Evolutionary conservation across 2,888 invertebrate genomes (phyloP).

Genomic region (Crossocerus cetratus): DNA sequence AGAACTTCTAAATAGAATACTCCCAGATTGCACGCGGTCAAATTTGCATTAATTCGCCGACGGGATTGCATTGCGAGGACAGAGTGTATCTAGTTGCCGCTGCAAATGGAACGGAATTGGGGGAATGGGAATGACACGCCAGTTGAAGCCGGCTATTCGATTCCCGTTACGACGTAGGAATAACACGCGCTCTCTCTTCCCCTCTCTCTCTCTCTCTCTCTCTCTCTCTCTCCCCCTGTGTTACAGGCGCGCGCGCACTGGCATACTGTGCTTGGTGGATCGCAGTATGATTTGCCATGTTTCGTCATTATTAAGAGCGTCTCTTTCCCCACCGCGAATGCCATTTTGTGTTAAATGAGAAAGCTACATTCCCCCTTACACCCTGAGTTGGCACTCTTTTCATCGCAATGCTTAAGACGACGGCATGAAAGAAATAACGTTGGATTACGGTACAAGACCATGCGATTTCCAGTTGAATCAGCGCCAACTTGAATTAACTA

Average conservation of each 20-base stretch:
- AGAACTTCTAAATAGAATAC: no score
- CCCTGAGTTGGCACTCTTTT: neutral
- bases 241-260: no score
- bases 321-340: slow-evolving; percentile 22
- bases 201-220: no score
- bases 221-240: no score
- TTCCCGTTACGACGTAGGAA: slow-evolving; percentile 58
- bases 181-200: slow-evolving; percentile 30
- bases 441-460: no score
- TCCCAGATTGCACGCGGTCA: neutral
- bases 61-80: neutral
- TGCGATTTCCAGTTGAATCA: no score
- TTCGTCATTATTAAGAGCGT: slow-evolving; percentile 51
- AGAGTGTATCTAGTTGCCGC: slow-evolving; percentile 14
- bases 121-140: slow-evolving; percentile 58
- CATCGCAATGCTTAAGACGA: neutral
- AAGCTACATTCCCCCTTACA: slow-evolving; percentile 25
- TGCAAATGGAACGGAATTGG: slow-evolving; percentile 48
- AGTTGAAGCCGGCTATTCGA: slow-evolving; percentile 48
- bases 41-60: neutral
- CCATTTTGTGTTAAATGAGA: slow-evolving; percentile 41
- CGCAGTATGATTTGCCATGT: slow-evolving; percentile 42
- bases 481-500: no score
- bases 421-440: slow-evolving; percentile 4
- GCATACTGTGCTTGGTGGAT: slow-evolving; percentile 33